Evolutionary conservation across 2,888 invertebrate species (phyloP).

Genomic region (Plebejus melissa): DNA sequence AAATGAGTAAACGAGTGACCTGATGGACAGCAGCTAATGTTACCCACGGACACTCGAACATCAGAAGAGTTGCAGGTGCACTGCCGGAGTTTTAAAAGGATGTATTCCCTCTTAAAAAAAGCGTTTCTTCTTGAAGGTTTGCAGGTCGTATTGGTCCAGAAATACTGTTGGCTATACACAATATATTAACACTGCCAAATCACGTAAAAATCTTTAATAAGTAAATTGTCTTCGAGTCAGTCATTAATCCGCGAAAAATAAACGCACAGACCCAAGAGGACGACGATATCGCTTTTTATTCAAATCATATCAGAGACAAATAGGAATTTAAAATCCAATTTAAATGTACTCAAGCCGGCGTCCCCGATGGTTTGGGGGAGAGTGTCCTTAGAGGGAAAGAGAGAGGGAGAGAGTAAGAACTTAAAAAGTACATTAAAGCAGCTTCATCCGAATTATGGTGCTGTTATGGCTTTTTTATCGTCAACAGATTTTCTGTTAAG

Average conservation of each 20-base stretch:
- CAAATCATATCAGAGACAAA: constrained; percentile 39
- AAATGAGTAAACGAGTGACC: too few species aligned
- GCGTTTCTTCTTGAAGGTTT: too few species aligned
- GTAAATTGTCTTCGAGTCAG: not conserved
- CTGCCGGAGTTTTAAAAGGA: too few species aligned
- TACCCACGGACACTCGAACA: too few species aligned
- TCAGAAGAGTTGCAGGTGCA: too few species aligned
- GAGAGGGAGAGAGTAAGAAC: not conserved
- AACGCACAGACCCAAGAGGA: constrained; percentile 12
- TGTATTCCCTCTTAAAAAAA: too few species aligned
- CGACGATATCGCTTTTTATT: constrained; percentile 30
- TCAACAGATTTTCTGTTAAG: not conserved
- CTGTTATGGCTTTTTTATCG: constrained; percentile 9
- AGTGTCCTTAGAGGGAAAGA: constrained; percentile 30
- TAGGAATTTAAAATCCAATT: constrained; percentile 47
- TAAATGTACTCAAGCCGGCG: constrained; percentile 39
- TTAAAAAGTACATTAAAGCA: constrained; percentile 15
- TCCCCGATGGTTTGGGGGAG: constrained; percentile 35
- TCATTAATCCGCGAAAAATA: not conserved
- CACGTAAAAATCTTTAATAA: not conserved
- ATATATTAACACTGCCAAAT: not conserved
- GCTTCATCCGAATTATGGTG: constrained; percentile 1
- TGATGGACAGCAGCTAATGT: too few species aligned
- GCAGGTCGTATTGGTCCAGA: too few species aligned
- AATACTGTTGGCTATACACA: too few species aligned